These are phyloP conservation scores for Conus canariensis DNA, from an alignment of 2,888 invertebrate species.

Conservation along the genomic window DNA sequence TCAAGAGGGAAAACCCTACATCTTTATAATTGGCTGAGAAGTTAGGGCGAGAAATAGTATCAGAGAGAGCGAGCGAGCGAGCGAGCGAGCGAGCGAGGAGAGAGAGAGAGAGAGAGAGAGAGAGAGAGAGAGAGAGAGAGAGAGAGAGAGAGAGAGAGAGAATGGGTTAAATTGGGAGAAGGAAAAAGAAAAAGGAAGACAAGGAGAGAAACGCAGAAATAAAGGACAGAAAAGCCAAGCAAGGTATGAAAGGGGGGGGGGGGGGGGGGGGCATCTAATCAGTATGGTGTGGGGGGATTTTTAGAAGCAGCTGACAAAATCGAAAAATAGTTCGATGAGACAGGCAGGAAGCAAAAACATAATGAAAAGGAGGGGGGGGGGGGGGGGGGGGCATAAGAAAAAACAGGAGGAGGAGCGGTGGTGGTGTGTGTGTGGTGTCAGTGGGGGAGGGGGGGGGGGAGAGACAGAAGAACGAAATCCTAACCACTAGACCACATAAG, in stretches of 20 bases:
- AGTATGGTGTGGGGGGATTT: neutral
- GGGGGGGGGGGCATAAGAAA: neutral
- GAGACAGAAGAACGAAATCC: neutral
- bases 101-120: constrained; percentile 17
- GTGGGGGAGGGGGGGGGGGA: neutral
- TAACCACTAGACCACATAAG: no score
- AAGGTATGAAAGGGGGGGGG: no score
- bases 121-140: constrained; percentile 19
- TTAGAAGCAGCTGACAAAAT: no score
- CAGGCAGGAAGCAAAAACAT: neutral
- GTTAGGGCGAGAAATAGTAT: neutral
- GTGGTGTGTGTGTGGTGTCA: neutral
- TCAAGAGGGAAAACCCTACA: no score
- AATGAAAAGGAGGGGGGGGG: neutral
- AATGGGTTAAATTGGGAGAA: neutral
- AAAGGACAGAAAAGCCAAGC: neutral
- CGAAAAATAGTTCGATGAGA: neutral
- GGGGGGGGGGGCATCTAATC: neutral
- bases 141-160: constrained; percentile 24
- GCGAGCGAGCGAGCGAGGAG: no score
- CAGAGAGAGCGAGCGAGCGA: no score
- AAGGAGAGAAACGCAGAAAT: neutral
- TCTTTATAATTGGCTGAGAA: no score
- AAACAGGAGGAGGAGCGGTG: neutral
- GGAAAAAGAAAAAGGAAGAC: neutral